These are phyloP conservation scores for Epinephelus malabaricus DNA, from an alignment of 2,797 vertebrate species.

Conservation along the genomic window DNA sequence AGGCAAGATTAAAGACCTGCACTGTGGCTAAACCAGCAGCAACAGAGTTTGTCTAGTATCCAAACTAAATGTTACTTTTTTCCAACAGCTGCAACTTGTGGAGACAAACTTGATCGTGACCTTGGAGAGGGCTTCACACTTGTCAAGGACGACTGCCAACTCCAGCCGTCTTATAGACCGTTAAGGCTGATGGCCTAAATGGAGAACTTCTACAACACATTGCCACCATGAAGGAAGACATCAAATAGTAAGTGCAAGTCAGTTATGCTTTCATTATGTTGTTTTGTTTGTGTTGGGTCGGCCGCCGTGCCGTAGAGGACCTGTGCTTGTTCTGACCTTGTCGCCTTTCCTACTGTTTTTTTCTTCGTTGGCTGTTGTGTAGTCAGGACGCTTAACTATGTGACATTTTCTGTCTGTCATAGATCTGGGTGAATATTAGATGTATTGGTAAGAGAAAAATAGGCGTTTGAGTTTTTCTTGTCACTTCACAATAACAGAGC, in stretches of 20 bases:
- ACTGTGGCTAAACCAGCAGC: neutral
- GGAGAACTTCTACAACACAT: neutral
- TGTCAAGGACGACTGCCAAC: neutral
- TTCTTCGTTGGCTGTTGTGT: neutral
- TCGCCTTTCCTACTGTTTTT: neutral
- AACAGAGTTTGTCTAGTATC: neutral
- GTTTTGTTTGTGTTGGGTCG: neutral
- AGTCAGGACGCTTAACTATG: neutral
- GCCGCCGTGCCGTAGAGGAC: rapidly evolving
- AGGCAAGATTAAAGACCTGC: no score
- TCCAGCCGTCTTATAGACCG: neutral
- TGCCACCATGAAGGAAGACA: neutral
- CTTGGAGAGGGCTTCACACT: neutral
- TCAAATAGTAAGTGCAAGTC: conserved; percentile 25
- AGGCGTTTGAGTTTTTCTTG: neutral
- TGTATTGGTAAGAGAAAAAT: neutral
- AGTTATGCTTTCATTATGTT: neutral
- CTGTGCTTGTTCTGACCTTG: conserved; percentile 3
- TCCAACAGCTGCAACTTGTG: neutral
- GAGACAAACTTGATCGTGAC: neutral
- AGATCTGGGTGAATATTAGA: neutral
- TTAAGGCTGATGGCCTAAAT: neutral
- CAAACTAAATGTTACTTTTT: neutral
- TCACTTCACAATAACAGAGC: neutral
- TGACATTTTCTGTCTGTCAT: neutral